Conservation (phyloP, 2,113 vertebrate species). For the Seriola aureovittata region DNA sequence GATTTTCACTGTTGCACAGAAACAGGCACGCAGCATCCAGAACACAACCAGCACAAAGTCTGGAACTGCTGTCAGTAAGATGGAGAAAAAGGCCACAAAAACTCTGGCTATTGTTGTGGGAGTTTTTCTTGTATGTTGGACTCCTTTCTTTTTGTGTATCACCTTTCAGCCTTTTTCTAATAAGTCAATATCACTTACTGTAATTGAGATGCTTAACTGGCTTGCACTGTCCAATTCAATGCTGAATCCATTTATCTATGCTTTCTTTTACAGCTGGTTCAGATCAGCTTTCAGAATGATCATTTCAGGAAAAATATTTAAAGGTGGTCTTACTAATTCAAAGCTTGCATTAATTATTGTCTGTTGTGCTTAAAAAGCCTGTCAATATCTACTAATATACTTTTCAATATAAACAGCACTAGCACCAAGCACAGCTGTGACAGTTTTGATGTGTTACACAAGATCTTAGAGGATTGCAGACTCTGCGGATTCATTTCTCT, state of each 20-base stretch:
- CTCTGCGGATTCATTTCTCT: too few species aligned
- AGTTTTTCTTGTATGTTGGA: slow-evolving; percentile 9
- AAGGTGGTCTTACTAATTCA: too few species aligned
- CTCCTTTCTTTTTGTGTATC: background rate
- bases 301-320: slow-evolving; percentile 35
- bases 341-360: too few species aligned
- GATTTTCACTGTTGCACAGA: slow-evolving; percentile 38
- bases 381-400: too few species aligned
- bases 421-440: too few species aligned
- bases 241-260: slow-evolving; percentile 65
- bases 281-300: slow-evolving; percentile 46
- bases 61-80: slow-evolving; percentile 8
- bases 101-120: slow-evolving; percentile 45
- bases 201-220: slow-evolving; percentile 39
- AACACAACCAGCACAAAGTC: background rate
- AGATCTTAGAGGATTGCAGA: too few species aligned
- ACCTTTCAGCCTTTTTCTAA: background rate
- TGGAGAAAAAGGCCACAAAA: slow-evolving; percentile 43
- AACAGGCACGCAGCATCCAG: slow-evolving; percentile 31
- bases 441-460: too few species aligned
- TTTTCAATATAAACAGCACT: too few species aligned
- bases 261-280: slow-evolving; percentile 62
- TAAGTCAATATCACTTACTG: background rate
- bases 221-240: slow-evolving; percentile 58
- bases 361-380: too few species aligned